Percentiles rank a stretch among this genome's conserved stretches.
Conservation (phyloP, 2,888 invertebrate species). For the Agrotis ipsilon region DNA sequence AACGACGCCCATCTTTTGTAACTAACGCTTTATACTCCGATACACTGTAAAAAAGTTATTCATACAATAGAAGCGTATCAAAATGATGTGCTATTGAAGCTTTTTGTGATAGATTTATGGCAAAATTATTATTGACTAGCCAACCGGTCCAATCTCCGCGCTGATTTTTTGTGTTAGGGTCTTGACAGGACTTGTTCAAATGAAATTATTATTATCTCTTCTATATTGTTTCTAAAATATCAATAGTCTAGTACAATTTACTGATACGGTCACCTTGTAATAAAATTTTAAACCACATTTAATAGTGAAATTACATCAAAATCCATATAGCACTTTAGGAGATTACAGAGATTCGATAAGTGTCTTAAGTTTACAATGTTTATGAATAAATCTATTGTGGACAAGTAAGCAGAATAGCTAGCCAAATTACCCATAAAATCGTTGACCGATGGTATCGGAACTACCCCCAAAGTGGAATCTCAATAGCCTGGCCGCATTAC, state of each 20-base stretch:
- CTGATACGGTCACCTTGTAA: too few species aligned
- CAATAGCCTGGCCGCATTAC: background rate
- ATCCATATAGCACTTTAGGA: background rate
- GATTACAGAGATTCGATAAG: too few species aligned
- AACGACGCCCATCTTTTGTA: slow-evolving; percentile 90
- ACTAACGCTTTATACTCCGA: slow-evolving; percentile 80
- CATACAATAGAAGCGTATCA: slow-evolving; percentile 52
- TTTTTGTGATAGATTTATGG: slow-evolving; percentile 15
- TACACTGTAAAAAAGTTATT: slow-evolving; percentile 39
- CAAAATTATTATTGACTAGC: background rate
- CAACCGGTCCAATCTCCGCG: background rate
- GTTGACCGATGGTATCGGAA: background rate
- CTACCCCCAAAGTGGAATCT: background rate
- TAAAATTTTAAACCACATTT: too few species aligned
- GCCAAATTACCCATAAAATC: background rate
- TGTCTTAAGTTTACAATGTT: too few species aligned
- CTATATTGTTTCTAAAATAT: too few species aligned
- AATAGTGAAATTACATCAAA: background rate
- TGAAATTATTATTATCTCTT: too few species aligned
- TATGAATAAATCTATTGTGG: too few species aligned
- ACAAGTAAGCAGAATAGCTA: background rate
- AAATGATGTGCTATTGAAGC: slow-evolving; percentile 21
- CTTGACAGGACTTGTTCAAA: too few species aligned
- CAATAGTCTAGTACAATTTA: too few species aligned
- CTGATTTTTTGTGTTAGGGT: too few species aligned